Evolutionary conservation across 2,888 invertebrate species (phyloP).

Genomic region (Drosophila tripunctata): DNA sequence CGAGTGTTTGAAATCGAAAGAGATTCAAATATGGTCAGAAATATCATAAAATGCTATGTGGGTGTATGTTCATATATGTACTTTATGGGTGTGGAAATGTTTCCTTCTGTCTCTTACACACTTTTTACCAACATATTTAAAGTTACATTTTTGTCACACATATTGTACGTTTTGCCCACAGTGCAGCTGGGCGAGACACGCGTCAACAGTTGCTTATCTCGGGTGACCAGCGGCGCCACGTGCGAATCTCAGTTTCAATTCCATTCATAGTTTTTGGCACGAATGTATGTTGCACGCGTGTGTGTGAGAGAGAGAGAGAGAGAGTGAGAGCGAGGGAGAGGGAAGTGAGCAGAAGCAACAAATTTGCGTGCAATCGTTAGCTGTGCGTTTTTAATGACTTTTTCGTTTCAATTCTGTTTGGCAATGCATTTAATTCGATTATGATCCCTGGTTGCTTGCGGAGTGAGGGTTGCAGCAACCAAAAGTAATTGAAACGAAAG

Average conservation of each 20-base stretch:
- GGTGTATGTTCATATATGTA: no score
- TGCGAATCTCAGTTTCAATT: conserved; percentile 57
- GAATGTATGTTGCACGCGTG: conserved; percentile 24
- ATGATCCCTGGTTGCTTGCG: conserved; percentile 49
- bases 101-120: no score
- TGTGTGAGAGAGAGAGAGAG: not conserved
- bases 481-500: conserved; percentile 75
- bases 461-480: conserved; percentile 34
- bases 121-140: no score
- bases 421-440: conserved; percentile 79
- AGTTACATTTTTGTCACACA: no score
- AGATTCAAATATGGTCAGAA: no score
- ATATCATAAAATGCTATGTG: no score
- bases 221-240: conserved; percentile 82
- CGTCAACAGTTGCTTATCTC: conserved; percentile 82
- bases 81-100: no score
- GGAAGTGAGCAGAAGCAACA: conserved; percentile 50
- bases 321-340: not conserved
- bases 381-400: conserved; percentile 73
- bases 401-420: conserved; percentile 51
- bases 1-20: no score
- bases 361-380: conserved; percentile 79
- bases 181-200: conserved; percentile 70
- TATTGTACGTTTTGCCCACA: no score
- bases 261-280: conserved; percentile 63